Evolutionary conservation across 2,797 vertebrate genomes (phyloP), one percentile per base, ranked within the genome.

Genomic region (Psittacula derbiana): DNA sequence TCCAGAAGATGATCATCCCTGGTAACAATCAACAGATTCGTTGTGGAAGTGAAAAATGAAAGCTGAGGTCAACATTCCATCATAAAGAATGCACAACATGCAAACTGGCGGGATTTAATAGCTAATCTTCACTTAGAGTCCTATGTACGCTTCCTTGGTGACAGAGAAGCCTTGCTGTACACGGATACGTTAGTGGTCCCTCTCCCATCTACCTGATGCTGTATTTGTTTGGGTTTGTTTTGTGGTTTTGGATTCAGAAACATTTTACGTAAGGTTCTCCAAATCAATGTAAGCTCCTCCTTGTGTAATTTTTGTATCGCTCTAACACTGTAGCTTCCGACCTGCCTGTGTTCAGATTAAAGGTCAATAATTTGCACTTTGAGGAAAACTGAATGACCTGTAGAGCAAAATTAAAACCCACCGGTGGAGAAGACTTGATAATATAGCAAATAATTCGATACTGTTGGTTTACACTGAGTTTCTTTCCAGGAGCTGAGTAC

Each of bases 61-160:
- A 86, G 58, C 3, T 47, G 80, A 13, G 5, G 71, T 96, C 96
- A 95, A 88, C 97, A 94, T 96, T 97, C 97, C 95, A 88, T 92
- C 73, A 6, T 83, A 74, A 91, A 92, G 64, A 80, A 75, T 80
- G 94, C 96, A 96, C 93, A 90, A 61, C 57, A 36, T 93, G 91
- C 62, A 61, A 62, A 79, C 12, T 57, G 90, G 81, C 25, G 46
- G 87, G 88, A 60, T 91, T 95, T 80, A 80, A 57, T 62, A 40
- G 16, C 21, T 81, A 74, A 18, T 53, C 74, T 66, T 96, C 76
- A 80, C 75, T 65, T 86, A 75, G 84, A 75, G 80, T 95, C 88
- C 74, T 80, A 65, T 30, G 87, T 80, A 78, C 44, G 86, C 81
- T 80, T 80, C 69, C 53, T 72, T 50, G 73, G 80, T 91, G 90